Evolutionary conservation across 2,113 vertebrate species (phyloP), one percentile per base, ranked within the genome.

Genomic region (Ondatra zibethicus): DNA sequence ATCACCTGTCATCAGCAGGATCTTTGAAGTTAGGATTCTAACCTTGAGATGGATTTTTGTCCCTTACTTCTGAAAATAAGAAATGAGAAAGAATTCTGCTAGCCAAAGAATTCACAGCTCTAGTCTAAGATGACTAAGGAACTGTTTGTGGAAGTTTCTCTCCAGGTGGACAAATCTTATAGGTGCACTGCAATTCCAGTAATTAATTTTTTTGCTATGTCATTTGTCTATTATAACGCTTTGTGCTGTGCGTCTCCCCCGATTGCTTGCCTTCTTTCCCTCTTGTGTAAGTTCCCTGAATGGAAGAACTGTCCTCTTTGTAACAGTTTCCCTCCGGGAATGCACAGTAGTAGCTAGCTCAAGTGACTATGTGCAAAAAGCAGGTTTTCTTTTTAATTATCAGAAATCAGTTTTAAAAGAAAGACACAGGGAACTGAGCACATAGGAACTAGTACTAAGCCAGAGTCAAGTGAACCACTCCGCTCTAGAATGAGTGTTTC

Each of bases 401-500:
- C 25, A 77, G 88, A 65, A 78, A 12, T 33, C 45, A 68, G 80
- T 86, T 87, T 78, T 92, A 25, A 68, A 85, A n/a, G 33, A 21
- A n/a, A 61, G 9, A 16, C 50, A 12, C 36, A 1, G 29, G 31
- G 5, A 86, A 39, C 13, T 72, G 86, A 75, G 36, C 19, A 72
- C 45, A 1, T 3, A 45, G 17, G 27, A 95, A 85, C 33, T 11
- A 65, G 86, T 21, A 42, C 61, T 92, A 65, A 66, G 73, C 25
- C 77, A 76, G 84, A 92, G 95, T 89, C 75, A 96, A 29, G 65
- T 52, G 52, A 96, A 63, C 42, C 29, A 80, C 39, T 58, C 70
- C 6, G 3, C 58, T 65, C 66, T 50, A 75, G 27, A 92, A 10
- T 52, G 65, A 72, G 42, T 33, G 33, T 39, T 93, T 94, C 94